Evolutionary conservation across 2,113 vertebrate species (phyloP).

Genomic region (Carlito syrichta): DNA sequence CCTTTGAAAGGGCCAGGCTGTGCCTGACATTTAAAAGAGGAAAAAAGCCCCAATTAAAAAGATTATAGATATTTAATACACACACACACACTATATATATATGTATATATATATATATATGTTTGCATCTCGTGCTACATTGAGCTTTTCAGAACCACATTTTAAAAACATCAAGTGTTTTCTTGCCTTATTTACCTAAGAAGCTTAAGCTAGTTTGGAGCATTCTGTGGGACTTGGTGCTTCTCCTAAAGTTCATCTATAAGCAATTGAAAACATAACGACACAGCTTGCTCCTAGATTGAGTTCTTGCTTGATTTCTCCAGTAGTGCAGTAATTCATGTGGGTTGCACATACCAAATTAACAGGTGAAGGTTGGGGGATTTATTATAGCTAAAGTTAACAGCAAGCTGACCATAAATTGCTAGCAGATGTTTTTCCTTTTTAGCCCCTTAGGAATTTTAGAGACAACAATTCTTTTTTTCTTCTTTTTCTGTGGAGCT

Average conservation of each 20-base stretch:
- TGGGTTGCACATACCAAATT: background rate
- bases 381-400: conserved; percentile 73
- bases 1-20: background rate
- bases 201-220: background rate
- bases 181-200: background rate
- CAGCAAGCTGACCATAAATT: conserved; percentile 70
- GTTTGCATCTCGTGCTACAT: background rate
- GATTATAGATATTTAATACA: background rate
- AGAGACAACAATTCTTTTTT: conserved; percentile 54
- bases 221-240: background rate
- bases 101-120: too few relatives aligned
- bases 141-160: background rate
- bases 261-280: background rate
- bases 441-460: conserved; percentile 71
- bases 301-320: conserved; percentile 50
- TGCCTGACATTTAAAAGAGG: background rate
- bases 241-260: background rate
- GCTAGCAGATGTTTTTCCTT: conserved; percentile 75
- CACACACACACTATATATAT: too few relatives aligned
- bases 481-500: conserved; percentile 19
- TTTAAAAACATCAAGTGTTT: background rate
- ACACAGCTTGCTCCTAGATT: background rate
- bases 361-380: conserved; percentile 68
- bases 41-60: background rate
- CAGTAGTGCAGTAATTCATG: conserved; percentile 40